A percentile compares a stretch with the other conserved stretches of the same genome.
These are phyloP conservation scores for Archilochus colubris DNA, from an alignment of 2,113 vertebrate species.

Conservation along the genomic window DNA sequence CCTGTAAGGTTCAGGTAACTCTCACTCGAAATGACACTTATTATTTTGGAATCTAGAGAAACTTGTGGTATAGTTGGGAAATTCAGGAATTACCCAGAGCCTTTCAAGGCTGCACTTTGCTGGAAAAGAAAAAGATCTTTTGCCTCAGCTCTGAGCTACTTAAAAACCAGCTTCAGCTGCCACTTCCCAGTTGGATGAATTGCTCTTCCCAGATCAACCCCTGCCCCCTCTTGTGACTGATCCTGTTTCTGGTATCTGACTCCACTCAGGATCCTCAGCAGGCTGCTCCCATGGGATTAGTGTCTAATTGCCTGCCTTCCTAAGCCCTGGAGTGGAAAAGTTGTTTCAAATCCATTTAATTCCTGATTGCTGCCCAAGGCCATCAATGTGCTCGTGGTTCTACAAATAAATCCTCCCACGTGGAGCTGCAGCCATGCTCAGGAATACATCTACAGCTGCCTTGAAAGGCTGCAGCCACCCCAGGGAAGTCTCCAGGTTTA, in stretches of 20 bases:
- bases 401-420: not conserved
- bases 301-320: not conserved
- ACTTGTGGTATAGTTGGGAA: not conserved
- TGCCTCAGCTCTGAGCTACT: not conserved
- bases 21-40: not conserved
- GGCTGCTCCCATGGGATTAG: not conserved
- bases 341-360: not conserved
- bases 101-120: not conserved
- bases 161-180: not conserved
- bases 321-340: not conserved
- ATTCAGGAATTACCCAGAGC: not conserved
- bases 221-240: not conserved
- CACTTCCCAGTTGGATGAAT: not conserved
- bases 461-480: not conserved
- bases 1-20: fast-evolving
- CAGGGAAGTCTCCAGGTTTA: not conserved
- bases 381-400: not conserved
- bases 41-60: not conserved
- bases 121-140: not conserved
- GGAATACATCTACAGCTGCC: not conserved
- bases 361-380: not conserved
- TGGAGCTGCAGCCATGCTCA: not conserved
- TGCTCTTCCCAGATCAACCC: not conserved
- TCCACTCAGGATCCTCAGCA: not conserved
- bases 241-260: not conserved